Evolutionary conservation across 2,888 invertebrate species (phyloP).

Genomic region (Ochropleura plecta): DNA sequence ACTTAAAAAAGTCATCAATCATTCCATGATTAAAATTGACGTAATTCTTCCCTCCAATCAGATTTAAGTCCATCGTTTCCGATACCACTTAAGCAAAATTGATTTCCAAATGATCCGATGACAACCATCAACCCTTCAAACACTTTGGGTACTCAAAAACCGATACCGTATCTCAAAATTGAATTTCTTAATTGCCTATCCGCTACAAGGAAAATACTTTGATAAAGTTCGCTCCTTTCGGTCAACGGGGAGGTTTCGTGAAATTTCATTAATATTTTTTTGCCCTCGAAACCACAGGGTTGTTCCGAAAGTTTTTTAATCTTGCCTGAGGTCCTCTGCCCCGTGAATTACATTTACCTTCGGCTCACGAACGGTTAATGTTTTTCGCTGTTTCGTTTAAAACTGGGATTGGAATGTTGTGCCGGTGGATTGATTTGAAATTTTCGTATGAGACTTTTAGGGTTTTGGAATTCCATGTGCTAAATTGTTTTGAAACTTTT

Average conservation of each 20-base stretch:
- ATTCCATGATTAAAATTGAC: slow-evolving; percentile 37
- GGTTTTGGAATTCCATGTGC: slow-evolving; percentile 13
- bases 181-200: slow-evolving; percentile 86
- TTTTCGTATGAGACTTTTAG: slow-evolving; percentile 29
- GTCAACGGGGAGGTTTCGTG: slow-evolving; percentile 79
- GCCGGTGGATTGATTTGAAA: slow-evolving; percentile 44
- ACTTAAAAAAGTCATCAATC: slow-evolving; percentile 15
- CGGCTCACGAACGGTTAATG: slow-evolving; percentile 73
- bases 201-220: slow-evolving; percentile 82
- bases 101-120: slow-evolving; percentile 52
- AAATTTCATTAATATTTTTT: slow-evolving; percentile 86
- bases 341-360: slow-evolving; percentile 79
- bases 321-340: slow-evolving; percentile 78
- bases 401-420: slow-evolving; percentile 55
- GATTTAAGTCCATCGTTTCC: slow-evolving; percentile 36
- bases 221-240: slow-evolving; percentile 80
- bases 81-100: slow-evolving; percentile 52
- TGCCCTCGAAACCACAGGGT: slow-evolving; percentile 72
- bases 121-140: slow-evolving; percentile 55
- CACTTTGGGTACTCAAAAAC: slow-evolving; percentile 49
- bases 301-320: slow-evolving; percentile 86
- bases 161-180: slow-evolving; percentile 73
- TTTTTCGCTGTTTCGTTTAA: slow-evolving; percentile 68
- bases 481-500: slow-evolving; percentile 21
- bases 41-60: slow-evolving; percentile 40